These are phyloP conservation scores for Batillaria attramentaria DNA, from an alignment of 1,140 invertebrate genomes.

Conservation along the genomic window DNA sequence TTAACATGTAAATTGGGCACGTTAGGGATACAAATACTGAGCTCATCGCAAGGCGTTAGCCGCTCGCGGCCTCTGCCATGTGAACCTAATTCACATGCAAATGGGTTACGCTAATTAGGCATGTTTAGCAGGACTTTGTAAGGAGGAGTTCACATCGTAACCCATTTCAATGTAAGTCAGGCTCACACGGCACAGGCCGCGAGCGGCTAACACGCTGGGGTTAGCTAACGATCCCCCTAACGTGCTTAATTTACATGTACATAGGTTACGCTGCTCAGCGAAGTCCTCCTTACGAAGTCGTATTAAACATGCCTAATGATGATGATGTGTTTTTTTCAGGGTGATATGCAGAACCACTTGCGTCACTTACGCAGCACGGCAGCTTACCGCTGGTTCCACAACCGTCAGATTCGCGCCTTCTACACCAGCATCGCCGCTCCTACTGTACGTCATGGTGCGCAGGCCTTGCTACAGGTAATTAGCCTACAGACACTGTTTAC, in stretches of 20 bases:
- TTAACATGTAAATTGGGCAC: too few species aligned
- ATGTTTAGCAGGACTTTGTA: too few species aligned
- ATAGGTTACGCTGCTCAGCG: too few species aligned
- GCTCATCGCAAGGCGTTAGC: not conserved
- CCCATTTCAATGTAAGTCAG: not conserved
- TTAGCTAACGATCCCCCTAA: too few species aligned
- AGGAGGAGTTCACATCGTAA: not conserved
- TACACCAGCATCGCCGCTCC: constrained; percentile 87
- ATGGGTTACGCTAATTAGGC: too few species aligned
- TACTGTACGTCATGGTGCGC: constrained; percentile 84
- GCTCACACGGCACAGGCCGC: too few species aligned
- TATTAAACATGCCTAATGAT: too few species aligned
- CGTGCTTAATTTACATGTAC: too few species aligned
- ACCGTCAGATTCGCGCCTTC: constrained; percentile 91
- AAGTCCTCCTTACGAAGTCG: too few species aligned
- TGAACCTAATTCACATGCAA: too few species aligned
- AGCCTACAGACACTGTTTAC: too few species aligned
- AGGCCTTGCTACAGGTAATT: constrained; percentile 77
- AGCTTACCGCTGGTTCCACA: constrained; percentile 83
- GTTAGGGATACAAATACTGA: not conserved
- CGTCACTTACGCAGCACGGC: constrained; percentile 72
- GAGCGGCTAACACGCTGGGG: not conserved
- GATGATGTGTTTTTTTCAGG: constrained; percentile 40
- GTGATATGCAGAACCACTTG: constrained; percentile 55
- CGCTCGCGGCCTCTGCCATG: too few species aligned